Evolutionary conservation across 2,888 invertebrate genomes (phyloP), one percentile per base, ranked within the genome.

Genomic region (Masnerella sp.): DNA sequence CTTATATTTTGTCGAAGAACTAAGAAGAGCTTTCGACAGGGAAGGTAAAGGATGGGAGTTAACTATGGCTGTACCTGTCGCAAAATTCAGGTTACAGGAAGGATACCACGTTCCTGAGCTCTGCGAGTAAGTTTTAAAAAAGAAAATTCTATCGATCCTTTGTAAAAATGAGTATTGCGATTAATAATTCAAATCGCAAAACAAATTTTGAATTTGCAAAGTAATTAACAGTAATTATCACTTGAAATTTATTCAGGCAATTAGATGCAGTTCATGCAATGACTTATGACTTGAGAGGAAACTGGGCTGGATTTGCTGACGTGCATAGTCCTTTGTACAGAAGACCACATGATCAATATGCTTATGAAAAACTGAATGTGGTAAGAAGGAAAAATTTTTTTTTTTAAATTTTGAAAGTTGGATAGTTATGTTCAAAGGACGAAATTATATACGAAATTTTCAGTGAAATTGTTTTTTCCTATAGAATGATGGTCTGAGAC

Each of bases 281-380:
- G 95, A 91, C 95, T 0, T 95, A 95, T 85, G 95, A 95, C 87
- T 89, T 95, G 43, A 90, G 95, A 70, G 95, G 95, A 8, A 95
- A 95, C 85, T 96, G 96, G 96, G 96, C 94, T 0, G 96, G 96
- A 11, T 96, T 96, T 83, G 96, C 96, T 0, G 96, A 96, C 83
- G 93, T 93, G 0, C 96, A 96, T 84, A 96, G 96, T 80, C 95
- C 96, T 0, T 89, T 96, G 0, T 95, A 95, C 86, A 94, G 92
- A 82, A 90, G 96, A 42, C 94, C 95, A 0, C 94, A 95, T 82
- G 96, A 96, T 86, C 95, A 96, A 84, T 96, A 93, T 90, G 95
- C 95, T 14, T 96, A 96, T 82, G 96, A 95, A 83, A 94, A 93
- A 86, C 90, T 96, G 18, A 96, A 96, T 86, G 96, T 96, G 86